Conservation (phyloP, 2,797 vertebrate species). For the Melanotaenia maccullochi region DNA sequence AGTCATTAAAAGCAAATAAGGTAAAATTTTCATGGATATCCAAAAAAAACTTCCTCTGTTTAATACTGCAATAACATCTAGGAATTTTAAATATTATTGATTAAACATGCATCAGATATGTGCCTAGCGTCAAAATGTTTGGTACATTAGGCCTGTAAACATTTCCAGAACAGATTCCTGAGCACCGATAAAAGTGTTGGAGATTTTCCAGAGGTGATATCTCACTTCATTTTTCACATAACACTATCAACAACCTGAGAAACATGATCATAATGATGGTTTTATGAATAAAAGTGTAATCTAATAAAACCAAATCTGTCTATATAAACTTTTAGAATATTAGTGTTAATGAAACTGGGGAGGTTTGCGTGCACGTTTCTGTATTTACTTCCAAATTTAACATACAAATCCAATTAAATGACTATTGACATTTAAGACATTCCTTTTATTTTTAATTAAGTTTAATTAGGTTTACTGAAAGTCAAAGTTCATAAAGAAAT, state of each 20-base stretch:
- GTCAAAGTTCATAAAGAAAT: not conserved
- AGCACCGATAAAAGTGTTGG: no score
- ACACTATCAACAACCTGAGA: not conserved
- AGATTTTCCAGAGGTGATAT: not conserved
- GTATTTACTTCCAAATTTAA: not conserved
- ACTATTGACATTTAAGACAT: no score
- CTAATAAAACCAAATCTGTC: not conserved
- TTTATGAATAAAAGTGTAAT: not conserved
- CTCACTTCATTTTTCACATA: not conserved
- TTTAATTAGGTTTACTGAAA: not conserved
- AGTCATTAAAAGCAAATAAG: not conserved
- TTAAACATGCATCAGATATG: no score
- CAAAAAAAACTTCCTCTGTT: no score
- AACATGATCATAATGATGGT: not conserved
- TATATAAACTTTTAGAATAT: not conserved
- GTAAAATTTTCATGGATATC: not conserved
- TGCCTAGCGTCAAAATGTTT: no score
- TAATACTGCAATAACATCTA: no score
- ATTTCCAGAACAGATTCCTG: no score
- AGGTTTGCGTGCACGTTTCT: not conserved
- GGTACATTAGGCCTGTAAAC: no score
- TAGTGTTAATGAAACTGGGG: not conserved
- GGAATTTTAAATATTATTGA: no score
- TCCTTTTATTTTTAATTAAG: not conserved
- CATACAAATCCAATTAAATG: no score